phyloP scores from a whole-genome alignment of 1,140 invertebrate species.

The Brachionus manjavacas region DNA sequence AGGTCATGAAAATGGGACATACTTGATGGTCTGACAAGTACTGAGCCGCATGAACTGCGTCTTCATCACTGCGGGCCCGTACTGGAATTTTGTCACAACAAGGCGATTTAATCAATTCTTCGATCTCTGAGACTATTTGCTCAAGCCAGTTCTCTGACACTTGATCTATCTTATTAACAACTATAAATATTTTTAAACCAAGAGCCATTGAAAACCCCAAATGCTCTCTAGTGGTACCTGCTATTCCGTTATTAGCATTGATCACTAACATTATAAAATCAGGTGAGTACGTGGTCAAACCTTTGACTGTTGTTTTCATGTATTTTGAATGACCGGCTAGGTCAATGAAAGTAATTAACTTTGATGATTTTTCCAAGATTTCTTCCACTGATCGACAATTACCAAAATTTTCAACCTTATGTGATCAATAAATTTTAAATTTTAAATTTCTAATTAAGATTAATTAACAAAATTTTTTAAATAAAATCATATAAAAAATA shows the following conservation, averaged over 20 bases:
- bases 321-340: constrained; percentile 94
- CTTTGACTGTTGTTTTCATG: constrained; percentile 86
- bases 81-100: constrained; percentile 90
- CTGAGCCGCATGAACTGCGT: constrained; percentile 89
- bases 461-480: no score
- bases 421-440: neutral
- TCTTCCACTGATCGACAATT: constrained; percentile 86
- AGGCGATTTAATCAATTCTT: constrained; percentile 88
- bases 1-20: constrained; percentile 81
- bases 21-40: constrained; percentile 67
- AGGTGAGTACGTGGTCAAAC: constrained; percentile 84
- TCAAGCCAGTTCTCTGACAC: constrained; percentile 90
- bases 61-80: constrained; percentile 85
- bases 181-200: constrained; percentile 95
- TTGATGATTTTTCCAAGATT: constrained; percentile 64
- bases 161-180: constrained; percentile 98
- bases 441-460: no score
- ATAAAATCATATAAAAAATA: no score
- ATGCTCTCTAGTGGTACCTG: constrained; percentile 99
- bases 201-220: constrained; percentile 87
- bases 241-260: constrained; percentile 65
- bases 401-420: constrained; percentile 49
- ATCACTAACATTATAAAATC: constrained; percentile 91
- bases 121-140: constrained; percentile 84
- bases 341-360: constrained; percentile 81